These are phyloP conservation scores for Calypte anna DNA, from an alignment of 2,113 vertebrate genomes.

Conservation along the genomic window DNA sequence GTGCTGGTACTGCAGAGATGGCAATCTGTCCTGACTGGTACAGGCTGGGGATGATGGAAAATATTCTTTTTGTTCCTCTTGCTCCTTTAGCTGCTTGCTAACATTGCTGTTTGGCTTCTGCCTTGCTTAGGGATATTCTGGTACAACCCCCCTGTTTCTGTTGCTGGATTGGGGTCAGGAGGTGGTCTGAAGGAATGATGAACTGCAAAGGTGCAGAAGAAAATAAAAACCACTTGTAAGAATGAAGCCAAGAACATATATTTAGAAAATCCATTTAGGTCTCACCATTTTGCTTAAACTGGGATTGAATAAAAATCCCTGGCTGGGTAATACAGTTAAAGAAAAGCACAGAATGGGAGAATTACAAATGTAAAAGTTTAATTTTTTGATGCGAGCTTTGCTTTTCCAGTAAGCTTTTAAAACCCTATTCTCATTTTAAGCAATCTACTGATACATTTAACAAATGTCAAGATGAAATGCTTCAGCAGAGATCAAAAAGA, in stretches of 20 bases:
- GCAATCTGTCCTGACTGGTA: background rate
- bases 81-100: background rate
- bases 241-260: background rate
- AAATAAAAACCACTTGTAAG: conserved; percentile 20
- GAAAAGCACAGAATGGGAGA: conserved; percentile 45
- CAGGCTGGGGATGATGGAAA: background rate
- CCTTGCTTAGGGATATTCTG: background rate
- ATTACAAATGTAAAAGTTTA: conserved; percentile 52
- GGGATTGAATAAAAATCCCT: conserved; percentile 40
- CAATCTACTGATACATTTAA: conserved; percentile 62
- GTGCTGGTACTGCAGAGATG: background rate
- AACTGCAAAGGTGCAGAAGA: conserved; percentile 7
- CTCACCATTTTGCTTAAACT: conserved; percentile 31
- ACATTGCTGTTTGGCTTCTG: background rate
- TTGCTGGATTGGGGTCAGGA: background rate
- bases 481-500: conserved; percentile 65
- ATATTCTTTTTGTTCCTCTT: rapidly evolving
- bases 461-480: conserved; percentile 74
- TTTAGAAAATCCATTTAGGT: conserved; percentile 55
- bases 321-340: conserved; percentile 19
- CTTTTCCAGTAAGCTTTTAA: conserved; percentile 58
- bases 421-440: conserved; percentile 53
- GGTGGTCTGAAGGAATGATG: background rate
- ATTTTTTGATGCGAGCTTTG: conserved; percentile 34
- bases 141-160: background rate